Conservation (phyloP, 2,113 vertebrate genomes). For the Bungarus multicinctus region DNA sequence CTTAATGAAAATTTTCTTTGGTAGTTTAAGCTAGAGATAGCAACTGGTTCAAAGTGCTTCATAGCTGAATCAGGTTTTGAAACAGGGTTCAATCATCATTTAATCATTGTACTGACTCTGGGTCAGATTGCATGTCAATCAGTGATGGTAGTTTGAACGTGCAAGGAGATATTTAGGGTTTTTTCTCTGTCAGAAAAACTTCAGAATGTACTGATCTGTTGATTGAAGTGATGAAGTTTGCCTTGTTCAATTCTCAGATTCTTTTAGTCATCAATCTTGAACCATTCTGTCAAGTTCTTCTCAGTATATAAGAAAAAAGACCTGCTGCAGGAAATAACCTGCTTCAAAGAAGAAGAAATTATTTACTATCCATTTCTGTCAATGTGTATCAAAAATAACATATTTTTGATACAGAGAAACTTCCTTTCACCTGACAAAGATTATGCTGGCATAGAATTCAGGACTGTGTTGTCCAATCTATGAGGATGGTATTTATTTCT, state of each 20-base stretch:
- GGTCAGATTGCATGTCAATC: neutral
- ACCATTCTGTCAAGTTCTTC: neutral
- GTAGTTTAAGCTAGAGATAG: neutral
- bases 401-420: neutral
- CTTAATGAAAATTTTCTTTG: neutral
- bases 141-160: neutral
- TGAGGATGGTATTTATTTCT: neutral
- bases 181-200: neutral
- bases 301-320: slow-evolving; percentile 26
- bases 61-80: neutral
- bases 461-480: neutral
- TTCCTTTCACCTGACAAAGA: neutral
- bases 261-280: neutral
- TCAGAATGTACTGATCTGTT: neutral
- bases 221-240: neutral
- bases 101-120: neutral
- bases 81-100: neutral
- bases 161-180: neutral
- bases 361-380: neutral
- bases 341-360: neutral
- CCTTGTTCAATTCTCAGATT: neutral
- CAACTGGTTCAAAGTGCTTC: neutral
- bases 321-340: slow-evolving; percentile 23
- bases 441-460: neutral
- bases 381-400: neutral